Evolutionary conservation across 2,797 vertebrate species (phyloP), one percentile per base, ranked within the genome.

Genomic region (Pteronotus mesoamericanus): DNA sequence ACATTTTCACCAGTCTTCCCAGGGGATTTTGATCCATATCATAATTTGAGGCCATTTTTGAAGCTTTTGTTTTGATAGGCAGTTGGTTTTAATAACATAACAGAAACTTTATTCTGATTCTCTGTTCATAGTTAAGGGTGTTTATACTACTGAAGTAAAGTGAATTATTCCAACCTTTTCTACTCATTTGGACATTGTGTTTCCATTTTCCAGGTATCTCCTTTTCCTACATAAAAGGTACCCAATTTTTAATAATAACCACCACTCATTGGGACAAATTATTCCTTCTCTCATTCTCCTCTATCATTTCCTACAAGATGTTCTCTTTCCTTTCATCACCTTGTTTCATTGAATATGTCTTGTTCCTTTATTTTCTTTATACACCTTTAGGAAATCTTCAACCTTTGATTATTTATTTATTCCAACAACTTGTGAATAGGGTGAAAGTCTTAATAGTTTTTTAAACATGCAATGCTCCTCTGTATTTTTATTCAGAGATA

Each of bases 321-420:
- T 2, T 37, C 69, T 29, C 51, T 74, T 93, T 71, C 24, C 32
- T 75, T 94, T 53, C 5, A 48, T 84, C 11, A 44, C 12, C 19
- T 89, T 92, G 7, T 75, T 64, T 26, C 42, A 74, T 26, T 72
- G 3, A 71, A 55, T 94, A 10, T 78, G 10, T 69, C 37, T 85
- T 83, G 16, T 44, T 57, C 79, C 51, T 61, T 26, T 42, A 68
- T 34, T 72, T 24, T 55, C 42, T 79, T 86, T 55, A 55, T 80
- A 32, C 6, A 2, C 46, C 71, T 86, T 78, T 61, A 89, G 83
- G 88, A 88, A 51, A 77, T n/a, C 48, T 75, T 82, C 26, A 46
- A 34, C 53, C 68, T 95, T 14, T 86, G 29, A 90, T 82, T 92
- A 92, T 92, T 94, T 97, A 87, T 88, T 96, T 95, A 92, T 89